These are phyloP conservation scores for Urocyon cinereoargenteus DNA, from an alignment of 2,797 vertebrate species.

Conservation along the genomic window DNA sequence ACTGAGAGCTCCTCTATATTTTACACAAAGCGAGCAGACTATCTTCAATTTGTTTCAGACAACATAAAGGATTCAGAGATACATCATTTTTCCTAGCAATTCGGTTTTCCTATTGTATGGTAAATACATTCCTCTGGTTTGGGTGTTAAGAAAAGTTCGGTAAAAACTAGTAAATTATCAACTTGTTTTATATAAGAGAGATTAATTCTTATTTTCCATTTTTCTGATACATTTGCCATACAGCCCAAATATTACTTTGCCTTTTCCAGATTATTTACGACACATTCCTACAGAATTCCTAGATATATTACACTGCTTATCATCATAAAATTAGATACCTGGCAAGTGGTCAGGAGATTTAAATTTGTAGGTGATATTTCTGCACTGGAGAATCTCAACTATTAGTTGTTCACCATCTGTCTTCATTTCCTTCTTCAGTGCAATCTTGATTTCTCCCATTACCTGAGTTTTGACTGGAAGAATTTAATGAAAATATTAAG, in stretches of 20 bases:
- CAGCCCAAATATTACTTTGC: neutral
- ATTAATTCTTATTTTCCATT: neutral
- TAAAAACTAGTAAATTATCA: neutral
- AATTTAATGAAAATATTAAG: slow-evolving; percentile 72
- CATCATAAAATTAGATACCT: slow-evolving; percentile 88
- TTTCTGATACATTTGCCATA: neutral
- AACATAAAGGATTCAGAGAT: neutral
- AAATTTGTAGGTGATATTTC: slow-evolving; percentile 99
- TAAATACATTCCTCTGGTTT: neutral
- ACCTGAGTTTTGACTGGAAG: slow-evolving; percentile 95
- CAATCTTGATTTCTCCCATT: slow-evolving; percentile 99
- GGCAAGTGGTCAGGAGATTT: slow-evolving; percentile 99
- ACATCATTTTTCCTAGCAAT: neutral
- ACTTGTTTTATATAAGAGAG: neutral
- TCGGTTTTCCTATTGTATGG: neutral
- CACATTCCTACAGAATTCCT: neutral
- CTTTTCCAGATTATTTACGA: neutral
- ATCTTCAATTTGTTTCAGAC: neutral
- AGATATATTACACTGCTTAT: neutral
- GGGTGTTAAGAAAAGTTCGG: neutral
- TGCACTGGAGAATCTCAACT: slow-evolving; percentile 98
- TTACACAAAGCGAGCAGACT: neutral
- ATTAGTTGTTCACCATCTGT: slow-evolving; percentile 98
- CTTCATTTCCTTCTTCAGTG: slow-evolving; percentile 98
- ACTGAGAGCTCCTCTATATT: neutral